phyloP scores from a whole-genome alignment of 2,113 vertebrate genomes.

The Macrotus californicus region DNA sequence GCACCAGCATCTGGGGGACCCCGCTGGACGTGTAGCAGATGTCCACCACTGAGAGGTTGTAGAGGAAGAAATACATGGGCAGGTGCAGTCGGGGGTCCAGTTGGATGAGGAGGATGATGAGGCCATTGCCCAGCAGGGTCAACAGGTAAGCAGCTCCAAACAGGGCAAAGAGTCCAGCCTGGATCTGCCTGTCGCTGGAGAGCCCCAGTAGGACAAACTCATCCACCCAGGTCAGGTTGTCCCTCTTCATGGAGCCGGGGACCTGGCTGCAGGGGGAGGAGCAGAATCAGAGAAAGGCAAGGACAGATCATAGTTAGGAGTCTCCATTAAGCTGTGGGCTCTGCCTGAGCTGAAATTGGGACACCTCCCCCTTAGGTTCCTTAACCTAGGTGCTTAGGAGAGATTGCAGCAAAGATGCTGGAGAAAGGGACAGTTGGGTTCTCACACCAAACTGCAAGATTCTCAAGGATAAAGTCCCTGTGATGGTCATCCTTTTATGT shows the following conservation, averaged over 20 bases:
- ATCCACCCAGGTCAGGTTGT: constrained; percentile 44
- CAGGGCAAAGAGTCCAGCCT: constrained; percentile 60
- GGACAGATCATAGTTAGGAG: not conserved
- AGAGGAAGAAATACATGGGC: constrained; percentile 75
- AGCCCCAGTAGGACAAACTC: constrained; percentile 70
- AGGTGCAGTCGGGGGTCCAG: constrained; percentile 3
- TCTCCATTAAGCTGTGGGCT: not conserved
- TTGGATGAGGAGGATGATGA: not conserved
- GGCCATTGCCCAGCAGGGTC: constrained; percentile 50
- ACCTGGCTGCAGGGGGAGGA: not conserved
- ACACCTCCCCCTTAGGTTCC: not conserved
- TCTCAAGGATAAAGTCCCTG: not conserved
- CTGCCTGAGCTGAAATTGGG: not conserved
- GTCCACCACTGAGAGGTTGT: constrained; percentile 59
- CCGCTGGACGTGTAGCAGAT: constrained; percentile 70
- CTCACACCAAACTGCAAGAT: not conserved
- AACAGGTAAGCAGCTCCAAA: constrained; percentile 50
- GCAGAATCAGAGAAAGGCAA: not conserved
- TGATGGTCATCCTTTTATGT: not conserved
- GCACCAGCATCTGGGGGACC: constrained; percentile 65
- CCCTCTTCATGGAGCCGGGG: not conserved
- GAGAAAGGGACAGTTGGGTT: not conserved
- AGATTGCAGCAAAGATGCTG: accelerated
- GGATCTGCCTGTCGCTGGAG: constrained; percentile 34
- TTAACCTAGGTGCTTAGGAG: not conserved